Conservation (phyloP, 2,113 vertebrate species). For the Noctilio leporinus region DNA sequence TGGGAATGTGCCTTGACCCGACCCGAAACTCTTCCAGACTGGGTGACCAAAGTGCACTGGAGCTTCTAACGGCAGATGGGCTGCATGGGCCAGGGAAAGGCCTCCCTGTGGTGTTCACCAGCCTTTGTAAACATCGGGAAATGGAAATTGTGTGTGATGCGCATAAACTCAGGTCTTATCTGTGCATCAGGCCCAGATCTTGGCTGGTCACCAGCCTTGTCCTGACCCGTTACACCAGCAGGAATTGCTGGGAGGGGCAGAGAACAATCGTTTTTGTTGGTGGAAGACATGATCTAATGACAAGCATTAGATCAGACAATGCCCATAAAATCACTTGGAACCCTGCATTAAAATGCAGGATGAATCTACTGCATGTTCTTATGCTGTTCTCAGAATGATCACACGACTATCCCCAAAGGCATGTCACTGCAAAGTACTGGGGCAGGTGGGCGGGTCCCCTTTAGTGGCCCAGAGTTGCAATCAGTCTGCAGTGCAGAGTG, state of each 20-base stretch:
- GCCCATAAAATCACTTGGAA: background rate
- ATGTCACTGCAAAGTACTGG: background rate
- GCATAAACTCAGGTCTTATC: rapidly evolving
- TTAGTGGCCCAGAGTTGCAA: background rate
- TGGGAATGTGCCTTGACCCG: background rate
- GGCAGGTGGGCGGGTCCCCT: too few species aligned
- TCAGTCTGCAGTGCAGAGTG: background rate
- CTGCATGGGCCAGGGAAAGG: background rate
- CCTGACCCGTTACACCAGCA: background rate
- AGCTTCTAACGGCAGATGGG: background rate
- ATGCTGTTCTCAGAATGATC: background rate
- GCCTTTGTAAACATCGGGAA: background rate
- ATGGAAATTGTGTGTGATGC: background rate
- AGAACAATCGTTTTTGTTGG: rapidly evolving
- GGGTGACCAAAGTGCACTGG: rapidly evolving
- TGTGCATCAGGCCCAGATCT: too few species aligned
- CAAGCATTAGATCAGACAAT: rapidly evolving
- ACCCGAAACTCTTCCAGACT: background rate
- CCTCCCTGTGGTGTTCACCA: rapidly evolving
- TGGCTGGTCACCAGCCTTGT: background rate
- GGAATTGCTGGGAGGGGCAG: background rate
- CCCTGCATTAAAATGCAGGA: background rate
- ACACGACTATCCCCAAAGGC: background rate
- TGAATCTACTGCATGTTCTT: rapidly evolving
- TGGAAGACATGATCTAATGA: too few species aligned